These are phyloP conservation scores for Drosophila sturtevanti DNA, from an alignment of 1,140 invertebrate species.

Conservation along the genomic window DNA sequence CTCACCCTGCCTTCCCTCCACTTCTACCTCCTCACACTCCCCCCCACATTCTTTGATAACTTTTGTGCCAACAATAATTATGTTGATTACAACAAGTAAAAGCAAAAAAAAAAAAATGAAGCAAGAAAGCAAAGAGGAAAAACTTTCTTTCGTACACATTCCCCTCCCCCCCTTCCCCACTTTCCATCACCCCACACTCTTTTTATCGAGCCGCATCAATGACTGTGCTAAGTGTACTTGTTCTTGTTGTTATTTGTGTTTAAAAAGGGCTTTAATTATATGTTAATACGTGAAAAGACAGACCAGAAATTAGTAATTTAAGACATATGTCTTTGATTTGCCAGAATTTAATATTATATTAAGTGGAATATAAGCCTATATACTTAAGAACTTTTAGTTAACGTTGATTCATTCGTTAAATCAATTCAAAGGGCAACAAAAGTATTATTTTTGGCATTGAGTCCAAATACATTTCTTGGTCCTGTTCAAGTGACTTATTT, in stretches of 20 bases:
- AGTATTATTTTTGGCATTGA: no score
- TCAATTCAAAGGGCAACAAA: no score
- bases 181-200: background rate
- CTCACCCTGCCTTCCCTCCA: background rate
- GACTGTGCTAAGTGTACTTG: constrained; percentile 48
- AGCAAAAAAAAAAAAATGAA: constrained; percentile 17
- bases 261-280: constrained; percentile 10
- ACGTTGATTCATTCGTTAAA: no score
- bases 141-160: constrained; percentile 33
- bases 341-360: no score
- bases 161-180: background rate
- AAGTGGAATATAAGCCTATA: no score
- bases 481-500: no score
- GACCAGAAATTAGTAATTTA: background rate
- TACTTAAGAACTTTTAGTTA: no score
- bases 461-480: no score
- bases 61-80: constrained; percentile 60
- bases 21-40: background rate
- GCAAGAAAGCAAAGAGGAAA: constrained; percentile 32
- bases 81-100: constrained; percentile 48
- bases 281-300: background rate
- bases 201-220: constrained; percentile 44
- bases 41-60: constrained; percentile 14
- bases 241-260: constrained; percentile 34
- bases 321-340: background rate